phyloP scores from a whole-genome alignment of 2,888 invertebrate species.

The Eupithecia subumbrata region DNA sequence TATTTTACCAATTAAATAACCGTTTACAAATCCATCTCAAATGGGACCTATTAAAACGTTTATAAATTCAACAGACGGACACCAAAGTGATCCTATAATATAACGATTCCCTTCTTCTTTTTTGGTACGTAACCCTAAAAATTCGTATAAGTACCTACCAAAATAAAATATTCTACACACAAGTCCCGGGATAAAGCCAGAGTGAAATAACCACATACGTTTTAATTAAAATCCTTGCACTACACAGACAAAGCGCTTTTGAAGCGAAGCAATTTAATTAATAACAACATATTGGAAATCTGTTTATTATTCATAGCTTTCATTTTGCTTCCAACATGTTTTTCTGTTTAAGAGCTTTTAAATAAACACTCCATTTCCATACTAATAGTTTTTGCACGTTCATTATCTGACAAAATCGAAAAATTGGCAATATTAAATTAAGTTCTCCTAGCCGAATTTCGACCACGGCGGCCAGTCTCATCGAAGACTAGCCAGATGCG shows the following conservation, averaged over 20 bases:
- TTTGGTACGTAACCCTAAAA: not conserved
- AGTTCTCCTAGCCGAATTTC: too few species aligned
- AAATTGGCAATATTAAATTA: not conserved
- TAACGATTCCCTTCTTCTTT: not conserved
- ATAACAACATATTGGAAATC: not conserved
- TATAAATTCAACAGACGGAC: not conserved
- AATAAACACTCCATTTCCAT: not conserved
- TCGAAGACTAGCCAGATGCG: too few species aligned
- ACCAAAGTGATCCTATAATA: not conserved
- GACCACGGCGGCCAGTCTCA: too few species aligned
- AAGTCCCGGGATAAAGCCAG: not conserved
- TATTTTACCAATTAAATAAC: not conserved
- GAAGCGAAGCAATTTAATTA: not conserved
- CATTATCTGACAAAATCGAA: not conserved
- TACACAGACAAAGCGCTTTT: conserved; percentile 1
- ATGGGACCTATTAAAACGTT: too few species aligned
- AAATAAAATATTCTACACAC: not conserved
- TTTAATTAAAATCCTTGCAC: conserved; percentile 6
- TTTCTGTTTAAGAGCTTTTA: not conserved
- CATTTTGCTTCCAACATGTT: not conserved
- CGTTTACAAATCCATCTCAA: too few species aligned
- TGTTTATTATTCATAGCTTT: conserved; percentile 4
- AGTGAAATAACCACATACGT: not conserved
- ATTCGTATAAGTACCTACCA: not conserved
- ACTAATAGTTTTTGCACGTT: not conserved